A percentile compares a stretch with the other conserved stretches of the same genome.
Conservation (phyloP, 2,113 vertebrate species). For the Pungitius pungitius region DNA sequence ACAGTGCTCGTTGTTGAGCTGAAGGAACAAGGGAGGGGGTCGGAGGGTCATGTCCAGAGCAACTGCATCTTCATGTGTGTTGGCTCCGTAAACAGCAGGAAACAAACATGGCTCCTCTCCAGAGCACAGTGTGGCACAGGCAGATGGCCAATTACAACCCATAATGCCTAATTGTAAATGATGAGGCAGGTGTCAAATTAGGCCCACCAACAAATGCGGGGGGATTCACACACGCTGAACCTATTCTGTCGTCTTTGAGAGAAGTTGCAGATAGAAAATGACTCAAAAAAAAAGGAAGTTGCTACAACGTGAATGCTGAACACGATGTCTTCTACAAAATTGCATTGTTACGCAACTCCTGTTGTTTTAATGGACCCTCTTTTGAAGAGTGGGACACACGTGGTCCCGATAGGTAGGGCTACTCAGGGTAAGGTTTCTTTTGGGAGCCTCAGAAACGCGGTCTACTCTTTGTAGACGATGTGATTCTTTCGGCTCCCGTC, state of each 20-base stretch:
- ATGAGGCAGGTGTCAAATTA: constrained; percentile 83
- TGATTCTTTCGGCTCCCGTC: neutral
- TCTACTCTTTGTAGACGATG: neutral
- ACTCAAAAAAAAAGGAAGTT: constrained; percentile 7
- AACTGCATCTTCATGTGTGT: constrained; percentile 43
- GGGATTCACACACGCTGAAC: constrained; percentile 30
- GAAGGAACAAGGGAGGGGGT: constrained; percentile 7
- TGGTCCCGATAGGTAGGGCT: no score
- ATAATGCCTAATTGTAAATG: constrained; percentile 82
- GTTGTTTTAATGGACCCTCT: no score
- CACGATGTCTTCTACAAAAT: no score
- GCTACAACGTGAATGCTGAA: neutral
- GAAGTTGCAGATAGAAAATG: neutral
- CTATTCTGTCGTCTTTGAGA: constrained; percentile 15
- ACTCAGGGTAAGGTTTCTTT: neutral
- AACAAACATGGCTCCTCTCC: constrained; percentile 73
- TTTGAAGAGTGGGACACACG: no score
- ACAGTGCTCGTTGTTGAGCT: neutral
- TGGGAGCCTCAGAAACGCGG: neutral
- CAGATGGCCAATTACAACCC: constrained; percentile 83
- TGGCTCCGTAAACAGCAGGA: constrained; percentile 69
- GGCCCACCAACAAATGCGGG: constrained; percentile 73
- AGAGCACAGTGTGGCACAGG: constrained; percentile 78
- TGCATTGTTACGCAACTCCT: no score
- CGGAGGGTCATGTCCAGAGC: constrained; percentile 35